Evolutionary conservation across 2,888 invertebrate species (phyloP).

Genomic region (Horisme vitalbata): DNA sequence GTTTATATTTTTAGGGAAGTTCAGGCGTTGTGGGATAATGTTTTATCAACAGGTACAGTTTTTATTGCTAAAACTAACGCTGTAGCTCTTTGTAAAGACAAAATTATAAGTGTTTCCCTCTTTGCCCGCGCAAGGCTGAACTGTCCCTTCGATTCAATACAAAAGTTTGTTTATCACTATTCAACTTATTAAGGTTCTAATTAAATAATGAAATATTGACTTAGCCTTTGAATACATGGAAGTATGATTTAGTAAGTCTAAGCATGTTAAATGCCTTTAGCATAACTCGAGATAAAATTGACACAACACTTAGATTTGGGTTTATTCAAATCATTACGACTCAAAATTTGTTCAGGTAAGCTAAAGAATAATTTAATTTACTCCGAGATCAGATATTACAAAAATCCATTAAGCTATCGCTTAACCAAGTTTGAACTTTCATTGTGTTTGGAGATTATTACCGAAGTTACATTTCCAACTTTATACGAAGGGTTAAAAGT

Average conservation of each 20-base stretch:
- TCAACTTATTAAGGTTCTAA: too few relatives aligned
- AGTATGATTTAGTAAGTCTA: too few relatives aligned
- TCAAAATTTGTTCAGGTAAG: not conserved
- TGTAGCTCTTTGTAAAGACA: not conserved
- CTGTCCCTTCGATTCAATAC: too few relatives aligned
- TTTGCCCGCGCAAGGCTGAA: too few relatives aligned
- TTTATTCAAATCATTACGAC: not conserved
- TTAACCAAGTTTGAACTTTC: slow-evolving; percentile 20
- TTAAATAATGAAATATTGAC: too few relatives aligned
- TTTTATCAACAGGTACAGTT: slow-evolving; percentile 22
- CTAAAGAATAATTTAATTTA: not conserved
- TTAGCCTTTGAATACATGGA: too few relatives aligned
- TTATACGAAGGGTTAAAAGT: slow-evolving; percentile 4
- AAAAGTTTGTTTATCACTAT: too few relatives aligned
- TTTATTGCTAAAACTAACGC: not conserved
- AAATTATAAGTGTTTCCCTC: too few relatives aligned
- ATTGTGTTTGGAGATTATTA: slow-evolving; percentile 18
- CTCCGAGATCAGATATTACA: slow-evolving; percentile 5
- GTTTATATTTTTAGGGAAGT: slow-evolving; percentile 37
- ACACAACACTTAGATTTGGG: too few relatives aligned
- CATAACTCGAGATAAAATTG: not conserved
- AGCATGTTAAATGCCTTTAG: too few relatives aligned
- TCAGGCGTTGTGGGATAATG: slow-evolving; percentile 3
- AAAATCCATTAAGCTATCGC: slow-evolving; percentile 14
- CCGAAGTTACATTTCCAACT: slow-evolving; percentile 7